Evolutionary conservation across 2,113 vertebrate genomes (phyloP).

Genomic region (Diphyllodes magnificus): DNA sequence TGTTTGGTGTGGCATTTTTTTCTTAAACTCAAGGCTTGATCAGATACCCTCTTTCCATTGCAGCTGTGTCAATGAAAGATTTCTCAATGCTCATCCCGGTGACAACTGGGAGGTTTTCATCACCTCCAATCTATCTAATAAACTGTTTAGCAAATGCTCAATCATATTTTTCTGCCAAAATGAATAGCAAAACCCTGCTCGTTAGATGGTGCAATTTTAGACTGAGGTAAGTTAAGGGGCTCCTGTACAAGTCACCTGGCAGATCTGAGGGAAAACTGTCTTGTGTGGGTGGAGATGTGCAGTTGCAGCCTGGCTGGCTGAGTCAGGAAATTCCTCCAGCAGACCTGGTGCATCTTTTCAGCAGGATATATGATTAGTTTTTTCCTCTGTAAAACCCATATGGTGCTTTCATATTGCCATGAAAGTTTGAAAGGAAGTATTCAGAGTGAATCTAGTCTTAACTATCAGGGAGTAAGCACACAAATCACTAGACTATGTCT

Average conservation of each 20-base stretch:
- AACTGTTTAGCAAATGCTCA: not conserved
- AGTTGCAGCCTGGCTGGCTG: not conserved
- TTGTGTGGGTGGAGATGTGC: not conserved
- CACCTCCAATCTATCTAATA: not conserved
- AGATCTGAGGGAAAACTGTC: not conserved
- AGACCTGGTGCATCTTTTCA: not conserved
- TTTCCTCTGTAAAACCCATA: not conserved
- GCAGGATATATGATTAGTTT: not conserved
- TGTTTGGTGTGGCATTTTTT: not conserved
- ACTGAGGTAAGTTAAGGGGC: not conserved
- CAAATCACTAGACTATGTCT: not conserved
- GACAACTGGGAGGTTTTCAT: not conserved
- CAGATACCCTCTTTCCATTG: not conserved
- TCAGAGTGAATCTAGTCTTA: not conserved
- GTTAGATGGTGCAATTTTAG: not conserved
- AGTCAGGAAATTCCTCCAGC: not conserved
- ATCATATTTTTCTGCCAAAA: not conserved
- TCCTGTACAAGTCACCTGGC: not conserved
- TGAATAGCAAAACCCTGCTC: not conserved
- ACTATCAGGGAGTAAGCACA: not conserved
- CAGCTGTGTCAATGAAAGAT: not conserved
- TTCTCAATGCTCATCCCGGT: not conserved
- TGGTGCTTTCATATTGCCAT: not conserved
- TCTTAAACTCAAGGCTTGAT: not conserved
- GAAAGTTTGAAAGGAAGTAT: not conserved